Percentiles rank a stretch among this genome's conserved stretches.
Conservation (phyloP, 2,113 vertebrate species). For the Rhinolophus ferrumequinum region DNA sequence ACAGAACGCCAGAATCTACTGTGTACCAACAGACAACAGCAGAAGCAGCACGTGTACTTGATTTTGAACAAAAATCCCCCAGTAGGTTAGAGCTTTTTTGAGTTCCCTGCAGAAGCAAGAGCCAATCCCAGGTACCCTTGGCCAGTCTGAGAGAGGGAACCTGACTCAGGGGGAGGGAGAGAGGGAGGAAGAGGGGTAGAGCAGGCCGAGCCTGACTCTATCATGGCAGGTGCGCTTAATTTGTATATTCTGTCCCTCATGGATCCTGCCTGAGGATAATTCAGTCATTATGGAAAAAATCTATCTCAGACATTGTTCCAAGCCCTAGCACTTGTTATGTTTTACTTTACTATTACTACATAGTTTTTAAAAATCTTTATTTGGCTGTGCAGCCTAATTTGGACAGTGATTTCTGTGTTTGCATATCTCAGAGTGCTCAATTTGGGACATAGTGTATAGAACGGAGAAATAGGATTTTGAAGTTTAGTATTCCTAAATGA, state of each 20-base stretch:
- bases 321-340: no score
- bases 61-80: not conserved
- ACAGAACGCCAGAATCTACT: not conserved
- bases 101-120: not conserved
- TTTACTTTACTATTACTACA: not conserved
- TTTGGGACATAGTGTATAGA: fast-evolving
- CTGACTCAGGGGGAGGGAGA: not conserved
- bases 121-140: not conserved
- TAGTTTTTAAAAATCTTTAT: not conserved
- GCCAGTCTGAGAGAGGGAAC: no score
- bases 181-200: no score
- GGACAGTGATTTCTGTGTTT: not conserved
- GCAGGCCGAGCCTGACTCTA: fast-evolving
- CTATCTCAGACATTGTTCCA: not conserved
- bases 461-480: not conserved
- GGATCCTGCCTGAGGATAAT: not conserved
- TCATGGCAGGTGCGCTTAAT: not conserved
- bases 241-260: not conserved
- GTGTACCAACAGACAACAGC: not conserved
- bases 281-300: no score
- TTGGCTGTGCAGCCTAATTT: not conserved
- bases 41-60: fast-evolving
- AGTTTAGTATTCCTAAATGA: not conserved
- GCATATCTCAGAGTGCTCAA: not conserved
- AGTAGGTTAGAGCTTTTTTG: not conserved